Base-by-base conservation (phyloP, 2,888 invertebrate species). In the Monochamus alternatus region DNA sequence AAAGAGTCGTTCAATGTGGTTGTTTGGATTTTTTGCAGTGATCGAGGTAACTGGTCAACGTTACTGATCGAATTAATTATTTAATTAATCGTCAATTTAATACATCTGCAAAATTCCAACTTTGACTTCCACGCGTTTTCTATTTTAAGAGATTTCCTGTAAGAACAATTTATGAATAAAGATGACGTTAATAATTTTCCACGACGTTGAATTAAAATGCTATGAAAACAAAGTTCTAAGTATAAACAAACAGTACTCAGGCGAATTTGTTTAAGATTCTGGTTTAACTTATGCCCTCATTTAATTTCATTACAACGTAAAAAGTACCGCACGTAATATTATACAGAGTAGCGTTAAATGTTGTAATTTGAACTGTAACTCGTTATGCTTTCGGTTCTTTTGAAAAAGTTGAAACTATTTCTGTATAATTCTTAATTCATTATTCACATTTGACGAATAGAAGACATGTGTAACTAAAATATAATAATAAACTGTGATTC, bases 401-500 rank as follows among this genome's bases (percentile, higher is more conserved):
- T 55, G n/a, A 14, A 14, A 55, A 55, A 55, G n/a, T 47, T 12
- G 12, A 12, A 47, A 47, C 1, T 12, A 47, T 47, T 47, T 47
- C 8, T 55, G 55, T 55, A 55, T n/a, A n/a, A 14, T 38, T 55
- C 22, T 1, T 9, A 55, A 14, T 22, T 55, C 55, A 22, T 55
- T 14, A 55, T 55, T 55, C 47, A 3, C 47, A 47, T 47, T 55
- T 14, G n/a, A 63, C 62, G 62, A 71, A 63, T 32, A 63, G 10
- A 62, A 22, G 63, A 63, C 63, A 71, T 63, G 60, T 31, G 63
- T 22, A 55, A 55, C 22, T 55, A 55, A 55, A 22, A 55, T n/a
- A 14, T 55, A 7, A 55, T 55, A 55, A 10, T 32, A 60, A 69
- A 69, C 69, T 60, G 47, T 60, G 44, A 22, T 55, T 69, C 69